Evolutionary conservation across 2,113 vertebrate species (phyloP).

Genomic region (Phaetusa simplex): DNA sequence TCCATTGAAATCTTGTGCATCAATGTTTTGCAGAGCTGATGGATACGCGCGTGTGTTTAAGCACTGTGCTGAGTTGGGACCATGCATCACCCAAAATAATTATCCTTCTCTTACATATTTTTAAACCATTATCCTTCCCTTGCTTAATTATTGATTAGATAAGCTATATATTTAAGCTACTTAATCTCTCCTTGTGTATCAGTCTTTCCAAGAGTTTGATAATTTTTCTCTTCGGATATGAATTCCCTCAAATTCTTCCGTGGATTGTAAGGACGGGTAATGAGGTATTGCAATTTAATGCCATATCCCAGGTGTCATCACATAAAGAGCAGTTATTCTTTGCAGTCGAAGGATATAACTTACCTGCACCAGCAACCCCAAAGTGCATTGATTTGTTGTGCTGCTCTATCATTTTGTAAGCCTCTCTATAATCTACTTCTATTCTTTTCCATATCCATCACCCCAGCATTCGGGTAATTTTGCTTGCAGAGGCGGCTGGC

Average conservation of each 20-base stretch:
- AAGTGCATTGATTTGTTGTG: conserved; percentile 37
- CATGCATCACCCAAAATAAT: conserved; percentile 38
- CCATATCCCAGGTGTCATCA: background rate
- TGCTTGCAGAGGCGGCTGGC: background rate
- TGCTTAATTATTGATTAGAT: conserved; percentile 43
- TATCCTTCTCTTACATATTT: background rate
- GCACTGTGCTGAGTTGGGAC: background rate
- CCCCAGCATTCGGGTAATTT: background rate
- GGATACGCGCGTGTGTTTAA: background rate
- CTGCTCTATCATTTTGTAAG: conserved; percentile 39
- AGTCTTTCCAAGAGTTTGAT: background rate
- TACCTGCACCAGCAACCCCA: background rate
- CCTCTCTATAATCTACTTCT: conserved; percentile 31
- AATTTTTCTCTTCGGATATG: background rate
- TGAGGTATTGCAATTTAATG: conserved; percentile 25
- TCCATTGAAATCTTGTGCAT: fast-evolving
- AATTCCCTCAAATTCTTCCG: background rate
- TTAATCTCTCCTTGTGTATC: conserved; percentile 20
- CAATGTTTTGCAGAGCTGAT: background rate
- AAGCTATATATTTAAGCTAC: conserved; percentile 27
- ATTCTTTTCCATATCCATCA: conserved; percentile 45
- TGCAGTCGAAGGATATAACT: background rate
- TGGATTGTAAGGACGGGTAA: background rate
- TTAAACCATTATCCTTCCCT: conserved; percentile 5
- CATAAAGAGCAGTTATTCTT: background rate